Conservation (phyloP, 2,113 vertebrate genomes). For the Pelvicachromis taeniatus region DNA sequence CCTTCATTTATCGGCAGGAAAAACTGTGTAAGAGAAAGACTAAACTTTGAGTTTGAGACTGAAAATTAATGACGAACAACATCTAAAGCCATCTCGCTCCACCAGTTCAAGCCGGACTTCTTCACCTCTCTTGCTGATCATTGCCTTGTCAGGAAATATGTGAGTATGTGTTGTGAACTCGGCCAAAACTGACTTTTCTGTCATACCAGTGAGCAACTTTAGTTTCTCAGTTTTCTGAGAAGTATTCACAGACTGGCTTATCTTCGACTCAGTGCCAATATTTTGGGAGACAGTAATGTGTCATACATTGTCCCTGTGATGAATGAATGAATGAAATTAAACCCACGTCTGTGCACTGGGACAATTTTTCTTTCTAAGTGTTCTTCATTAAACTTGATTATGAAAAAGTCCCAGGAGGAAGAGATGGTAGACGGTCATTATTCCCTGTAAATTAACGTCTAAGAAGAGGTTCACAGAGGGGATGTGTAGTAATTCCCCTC, state of each 20-base stretch:
- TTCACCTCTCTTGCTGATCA: neutral
- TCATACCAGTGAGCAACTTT: neutral
- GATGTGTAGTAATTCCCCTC: neutral
- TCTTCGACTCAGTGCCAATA: neutral
- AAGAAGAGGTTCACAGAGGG: neutral
- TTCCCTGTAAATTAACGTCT: neutral
- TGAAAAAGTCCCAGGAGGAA: neutral
- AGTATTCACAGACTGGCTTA: neutral
- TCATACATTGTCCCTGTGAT: neutral
- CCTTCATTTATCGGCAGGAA: neutral
- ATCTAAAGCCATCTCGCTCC: neutral
- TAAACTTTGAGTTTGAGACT: neutral
- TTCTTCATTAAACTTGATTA: slow-evolving; percentile 34
- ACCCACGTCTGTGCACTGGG: neutral
- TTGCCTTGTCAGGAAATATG: neutral
- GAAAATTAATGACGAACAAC: neutral
- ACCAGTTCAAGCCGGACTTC: neutral
- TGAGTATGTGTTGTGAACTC: neutral
- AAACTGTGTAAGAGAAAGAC: neutral
- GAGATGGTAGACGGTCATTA: neutral
- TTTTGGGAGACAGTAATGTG: neutral
- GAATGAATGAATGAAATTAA: neutral
- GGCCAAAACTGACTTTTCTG: neutral
- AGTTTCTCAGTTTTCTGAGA: neutral
- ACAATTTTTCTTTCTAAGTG: neutral